Percentiles rank a stretch among this genome's conserved stretches.
Evolutionary conservation across 1,140 invertebrate genomes (phyloP).

Genomic region (Armadillidium nasatum): DNA sequence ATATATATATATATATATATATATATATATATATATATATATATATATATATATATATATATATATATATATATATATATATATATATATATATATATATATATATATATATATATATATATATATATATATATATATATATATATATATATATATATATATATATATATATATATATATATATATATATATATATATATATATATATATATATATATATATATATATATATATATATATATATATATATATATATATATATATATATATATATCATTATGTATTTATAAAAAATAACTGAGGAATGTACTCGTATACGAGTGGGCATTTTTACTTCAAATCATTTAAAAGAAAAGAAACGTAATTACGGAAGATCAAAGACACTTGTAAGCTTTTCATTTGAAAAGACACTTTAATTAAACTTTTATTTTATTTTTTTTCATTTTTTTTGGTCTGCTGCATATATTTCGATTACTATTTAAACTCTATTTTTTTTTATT

Average conservation of each 20-base stretch:
- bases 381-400: too few relatives aligned
- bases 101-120: slow-evolving; percentile 11
- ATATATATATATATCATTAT: slow-evolving; percentile 18
- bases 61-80: neutral
- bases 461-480: too few relatives aligned
- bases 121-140: slow-evolving; percentile 10
- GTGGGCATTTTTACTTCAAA: too few relatives aligned
- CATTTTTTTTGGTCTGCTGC: too few relatives aligned
- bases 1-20: slow-evolving; percentile 12
- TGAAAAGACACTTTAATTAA: too few relatives aligned
- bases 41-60: slow-evolving; percentile 19
- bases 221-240: slow-evolving; percentile 17
- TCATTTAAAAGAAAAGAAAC: too few relatives aligned
- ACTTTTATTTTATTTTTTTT: too few relatives aligned
- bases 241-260: slow-evolving; percentile 20
- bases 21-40: slow-evolving; percentile 20
- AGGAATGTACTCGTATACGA: too few relatives aligned
- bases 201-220: slow-evolving; percentile 18
- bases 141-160: neutral
- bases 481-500: too few relatives aligned
- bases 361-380: too few relatives aligned
- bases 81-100: slow-evolving; percentile 13
- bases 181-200: neutral
- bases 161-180: slow-evolving; percentile 7
- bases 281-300: neutral